phyloP scores from a whole-genome alignment of 2,888 invertebrate species.

The Pterobdella sp. region DNA sequence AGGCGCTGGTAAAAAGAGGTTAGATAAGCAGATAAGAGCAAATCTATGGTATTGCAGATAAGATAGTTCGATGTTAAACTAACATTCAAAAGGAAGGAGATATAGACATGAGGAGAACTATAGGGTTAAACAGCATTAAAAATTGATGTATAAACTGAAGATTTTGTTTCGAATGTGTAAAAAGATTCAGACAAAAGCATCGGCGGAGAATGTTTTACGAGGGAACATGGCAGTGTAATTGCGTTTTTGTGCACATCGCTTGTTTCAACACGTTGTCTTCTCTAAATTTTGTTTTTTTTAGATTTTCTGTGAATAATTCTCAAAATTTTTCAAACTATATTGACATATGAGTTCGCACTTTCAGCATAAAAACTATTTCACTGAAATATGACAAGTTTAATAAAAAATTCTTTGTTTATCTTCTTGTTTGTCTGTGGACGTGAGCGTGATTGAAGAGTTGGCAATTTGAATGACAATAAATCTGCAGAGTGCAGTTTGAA shows the following conservation, averaged over 20 bases:
- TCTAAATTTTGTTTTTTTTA: not conserved
- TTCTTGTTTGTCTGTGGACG: not conserved
- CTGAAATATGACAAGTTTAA: not conserved
- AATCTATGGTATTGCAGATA: not conserved
- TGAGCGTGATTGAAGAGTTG: conserved; percentile 6
- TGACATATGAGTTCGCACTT: no score
- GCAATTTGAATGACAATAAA: conserved; percentile 6
- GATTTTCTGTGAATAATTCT: not conserved
- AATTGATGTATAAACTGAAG: not conserved
- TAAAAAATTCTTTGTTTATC: not conserved
- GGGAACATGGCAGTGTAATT: not conserved
- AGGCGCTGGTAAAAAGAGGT: not conserved
- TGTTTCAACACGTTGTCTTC: not conserved
- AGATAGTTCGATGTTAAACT: not conserved
- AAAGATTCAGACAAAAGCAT: not conserved
- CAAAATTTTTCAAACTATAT: no score
- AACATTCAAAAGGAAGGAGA: not conserved
- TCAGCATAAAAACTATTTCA: no score
- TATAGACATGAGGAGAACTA: not conserved
- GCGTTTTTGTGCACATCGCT: not conserved
- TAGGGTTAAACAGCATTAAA: not conserved
- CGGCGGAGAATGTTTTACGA: not conserved
- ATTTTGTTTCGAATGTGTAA: no score
- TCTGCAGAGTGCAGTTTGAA: not conserved
- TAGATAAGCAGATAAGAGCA: not conserved